Evolutionary conservation across 2,797 vertebrate species (phyloP).

Genomic region (Ibycter americanus): DNA sequence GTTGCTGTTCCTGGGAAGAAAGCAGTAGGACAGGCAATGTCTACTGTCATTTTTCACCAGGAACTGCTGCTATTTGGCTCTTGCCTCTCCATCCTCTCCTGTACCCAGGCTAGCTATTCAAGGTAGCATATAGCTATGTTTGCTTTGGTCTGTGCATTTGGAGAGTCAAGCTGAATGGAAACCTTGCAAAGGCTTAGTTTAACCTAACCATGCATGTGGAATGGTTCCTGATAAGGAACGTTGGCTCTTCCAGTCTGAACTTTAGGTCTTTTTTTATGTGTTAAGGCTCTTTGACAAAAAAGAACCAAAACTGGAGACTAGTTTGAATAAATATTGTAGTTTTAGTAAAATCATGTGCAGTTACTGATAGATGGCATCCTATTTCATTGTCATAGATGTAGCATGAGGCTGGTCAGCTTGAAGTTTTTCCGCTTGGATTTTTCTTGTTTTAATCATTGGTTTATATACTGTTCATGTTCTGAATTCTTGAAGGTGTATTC

Average conservation of each 20-base stretch:
- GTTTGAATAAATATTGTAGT: background rate
- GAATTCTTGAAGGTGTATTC: background rate
- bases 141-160: background rate
- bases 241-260: background rate
- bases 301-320: background rate
- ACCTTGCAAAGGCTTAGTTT: background rate
- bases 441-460: background rate
- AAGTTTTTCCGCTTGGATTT: background rate
- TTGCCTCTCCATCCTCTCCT: background rate
- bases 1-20: background rate
- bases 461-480: background rate
- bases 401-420: background rate
- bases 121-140: background rate
- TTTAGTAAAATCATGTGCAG: background rate
- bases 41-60: background rate
- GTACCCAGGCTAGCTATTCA: background rate
- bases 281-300: background rate
- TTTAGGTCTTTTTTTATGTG: background rate
- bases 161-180: background rate
- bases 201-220: background rate
- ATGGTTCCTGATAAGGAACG: background rate
- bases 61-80: background rate
- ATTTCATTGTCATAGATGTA: background rate
- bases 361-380: background rate
- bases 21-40: background rate